Conservation (phyloP, 2,113 vertebrate species). For the Procavia capensis region DNA sequence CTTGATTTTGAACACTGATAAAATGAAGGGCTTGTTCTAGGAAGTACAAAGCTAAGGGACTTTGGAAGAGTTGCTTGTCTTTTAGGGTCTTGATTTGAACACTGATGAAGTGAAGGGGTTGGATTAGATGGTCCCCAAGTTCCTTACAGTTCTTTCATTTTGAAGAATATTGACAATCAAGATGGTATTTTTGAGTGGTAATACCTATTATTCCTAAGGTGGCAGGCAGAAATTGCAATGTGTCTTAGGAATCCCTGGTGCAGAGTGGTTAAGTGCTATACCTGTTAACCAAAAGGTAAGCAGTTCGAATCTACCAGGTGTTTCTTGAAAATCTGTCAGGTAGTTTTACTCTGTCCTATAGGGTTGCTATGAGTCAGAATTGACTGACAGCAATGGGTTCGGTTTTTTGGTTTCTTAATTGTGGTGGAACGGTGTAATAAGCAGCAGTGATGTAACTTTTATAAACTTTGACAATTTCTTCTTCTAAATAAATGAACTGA, state of each 20-base stretch:
- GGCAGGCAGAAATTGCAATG: background rate
- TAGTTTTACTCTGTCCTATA: too few species aligned
- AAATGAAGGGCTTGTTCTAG: background rate
- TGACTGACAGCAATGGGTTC: too few species aligned
- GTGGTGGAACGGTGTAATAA: too few species aligned
- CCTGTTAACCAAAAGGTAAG: too few species aligned
- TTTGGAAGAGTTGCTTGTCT: background rate
- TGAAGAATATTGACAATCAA: background rate
- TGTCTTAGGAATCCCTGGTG: too few species aligned
- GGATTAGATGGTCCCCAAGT: background rate
- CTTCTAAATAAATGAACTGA: too few species aligned
- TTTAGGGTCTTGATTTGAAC: constrained; percentile 38
- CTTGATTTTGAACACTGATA: constrained; percentile 24
- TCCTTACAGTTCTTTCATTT: background rate
- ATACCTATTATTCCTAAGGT: background rate
- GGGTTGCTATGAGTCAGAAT: too few species aligned
- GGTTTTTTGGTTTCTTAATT: too few species aligned
- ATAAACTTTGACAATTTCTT: background rate
- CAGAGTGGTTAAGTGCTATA: too few species aligned
- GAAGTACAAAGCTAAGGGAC: background rate
- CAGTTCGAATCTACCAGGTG: too few species aligned
- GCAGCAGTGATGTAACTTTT: background rate
- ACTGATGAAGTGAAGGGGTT: background rate
- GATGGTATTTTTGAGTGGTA: background rate
- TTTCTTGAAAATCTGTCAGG: too few species aligned